A percentile compares a stretch with the other conserved stretches of the same genome.
phyloP scores from a whole-genome alignment of 1,140 invertebrate species.

The Drosophila nikananu region DNA sequence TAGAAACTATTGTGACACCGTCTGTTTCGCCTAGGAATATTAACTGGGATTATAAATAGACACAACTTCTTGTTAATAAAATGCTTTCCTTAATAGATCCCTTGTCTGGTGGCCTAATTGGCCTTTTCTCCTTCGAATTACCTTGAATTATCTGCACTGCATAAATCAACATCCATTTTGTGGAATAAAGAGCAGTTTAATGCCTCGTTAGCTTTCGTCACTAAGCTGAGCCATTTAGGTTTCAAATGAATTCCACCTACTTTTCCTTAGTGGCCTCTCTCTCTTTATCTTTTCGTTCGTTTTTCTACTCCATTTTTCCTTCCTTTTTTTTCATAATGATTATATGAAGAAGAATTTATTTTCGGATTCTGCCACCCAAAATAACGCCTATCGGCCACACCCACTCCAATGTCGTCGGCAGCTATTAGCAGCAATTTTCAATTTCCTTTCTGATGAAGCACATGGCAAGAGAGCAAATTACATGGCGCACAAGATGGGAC shows the following conservation, averaged over 20 bases:
- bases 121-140: constrained; percentile 50
- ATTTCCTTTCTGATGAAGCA: constrained; percentile 85
- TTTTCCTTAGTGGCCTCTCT: constrained; percentile 70
- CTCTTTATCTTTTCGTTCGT: constrained; percentile 28
- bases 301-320: constrained; percentile 9
- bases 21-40: too few relatives aligned
- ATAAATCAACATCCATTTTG: constrained; percentile 62
- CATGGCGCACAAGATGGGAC: constrained; percentile 73
- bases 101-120: constrained; percentile 30
- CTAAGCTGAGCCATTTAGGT: constrained; percentile 66
- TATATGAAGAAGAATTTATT: constrained; percentile 57
- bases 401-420: constrained; percentile 44
- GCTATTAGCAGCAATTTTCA: constrained; percentile 85
- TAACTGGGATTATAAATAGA: background rate
- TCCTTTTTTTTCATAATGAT: constrained; percentile 73
- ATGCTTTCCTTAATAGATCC: background rate
- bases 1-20: too few relatives aligned
- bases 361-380: constrained; percentile 39
- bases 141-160: constrained; percentile 38
- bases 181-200: constrained; percentile 20
- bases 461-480: constrained; percentile 85
- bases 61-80: background rate
- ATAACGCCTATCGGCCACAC: constrained; percentile 57
- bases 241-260: constrained; percentile 80
- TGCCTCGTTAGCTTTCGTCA: constrained; percentile 69